phyloP scores from a whole-genome alignment of 1,140 invertebrate species.

The Trypoxylus dichotomus region DNA sequence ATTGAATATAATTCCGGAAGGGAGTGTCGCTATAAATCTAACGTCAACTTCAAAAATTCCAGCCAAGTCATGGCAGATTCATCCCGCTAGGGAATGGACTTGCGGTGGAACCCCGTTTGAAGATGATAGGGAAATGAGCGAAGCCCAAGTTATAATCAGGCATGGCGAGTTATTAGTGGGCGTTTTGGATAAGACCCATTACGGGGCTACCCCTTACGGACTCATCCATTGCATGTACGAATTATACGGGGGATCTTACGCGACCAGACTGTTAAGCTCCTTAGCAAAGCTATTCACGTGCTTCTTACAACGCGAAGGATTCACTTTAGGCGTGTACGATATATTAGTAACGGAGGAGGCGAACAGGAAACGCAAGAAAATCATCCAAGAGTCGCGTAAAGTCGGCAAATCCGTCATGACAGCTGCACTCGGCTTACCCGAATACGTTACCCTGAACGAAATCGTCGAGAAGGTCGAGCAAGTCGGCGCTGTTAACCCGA shows the following conservation, averaged over 20 bases:
- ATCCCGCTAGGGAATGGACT: conserved; percentile 60
- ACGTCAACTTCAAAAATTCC: conserved; percentile 83
- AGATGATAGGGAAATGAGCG: conserved; percentile 72
- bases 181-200: conserved; percentile 96
- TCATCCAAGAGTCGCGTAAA: conserved; percentile 68
- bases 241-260: conserved; percentile 87
- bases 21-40: conserved; percentile 74
- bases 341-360: conserved; percentile 80
- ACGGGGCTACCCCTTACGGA: conserved; percentile 92
- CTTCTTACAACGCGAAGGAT: conserved; percentile 88
- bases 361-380: conserved; percentile 70
- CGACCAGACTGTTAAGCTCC: conserved; percentile 80
- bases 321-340: conserved; percentile 93
- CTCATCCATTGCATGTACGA: conserved; percentile 93
- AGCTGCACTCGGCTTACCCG: conserved; percentile 70
- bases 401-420: conserved; percentile 64
- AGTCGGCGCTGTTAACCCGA: conserved; percentile 72
- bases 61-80: conserved; percentile 69
- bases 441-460: conserved; percentile 58
- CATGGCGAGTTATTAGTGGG: conserved; percentile 88
- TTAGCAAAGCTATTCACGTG: conserved; percentile 91
- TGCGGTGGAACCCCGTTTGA: conserved; percentile 63
- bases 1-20: conserved; percentile 82
- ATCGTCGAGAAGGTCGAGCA: conserved; percentile 71
- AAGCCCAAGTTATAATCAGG: conserved; percentile 89